Evolutionary conservation across 2,113 vertebrate species (phyloP), one percentile per base, ranked within the genome.

Genomic region (Grammomys dolichurus): DNA sequence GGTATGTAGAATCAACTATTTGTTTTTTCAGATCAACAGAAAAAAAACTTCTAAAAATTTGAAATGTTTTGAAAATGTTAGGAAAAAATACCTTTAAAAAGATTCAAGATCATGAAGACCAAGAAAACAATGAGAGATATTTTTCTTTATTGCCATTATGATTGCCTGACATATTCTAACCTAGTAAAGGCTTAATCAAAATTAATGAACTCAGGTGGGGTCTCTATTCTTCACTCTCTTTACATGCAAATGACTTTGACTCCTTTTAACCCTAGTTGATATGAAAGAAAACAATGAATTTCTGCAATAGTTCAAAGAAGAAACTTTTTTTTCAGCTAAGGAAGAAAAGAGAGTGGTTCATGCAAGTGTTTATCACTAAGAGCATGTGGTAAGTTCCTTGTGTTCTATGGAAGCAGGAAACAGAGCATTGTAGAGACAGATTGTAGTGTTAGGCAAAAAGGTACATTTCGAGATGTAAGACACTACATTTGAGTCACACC

Each of bases 21-120:
- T 33, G 13, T 33, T 33, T 81, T 4, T 46, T 56, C 20, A 81
- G 22, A 24, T 6, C 26, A 54, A 82, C 0, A 63, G 51, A 91
- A 73, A n/a, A 14, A 36, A 13, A 76, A 85, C 7, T 58, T 80
- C 76, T 36, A 78, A 43, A 80, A 82, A 82, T 33, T 58, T 58
- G 22, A 87, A 43, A 8, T 33, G 58, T 54, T 93, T 93, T 73
- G 87, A 87, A 91, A 91, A 89, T n/a, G n/a, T 16, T 82, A 78
- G 36, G 58, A 76, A 65, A 5, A 85, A n/a, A 84, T 96, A 40
- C 22, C 54, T 75, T n/a, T 20, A 67, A 69, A 69, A 63, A 78
- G 63, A 65, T 65, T 65, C 24, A 65, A 10, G 63, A 65, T 78
- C 63, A 63, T 56, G 40, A 85, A 85, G 40, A 58, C 8, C 22